phyloP scores from a whole-genome alignment of 2,888 invertebrate genomes.

The Sylvicola fuscatus region DNA sequence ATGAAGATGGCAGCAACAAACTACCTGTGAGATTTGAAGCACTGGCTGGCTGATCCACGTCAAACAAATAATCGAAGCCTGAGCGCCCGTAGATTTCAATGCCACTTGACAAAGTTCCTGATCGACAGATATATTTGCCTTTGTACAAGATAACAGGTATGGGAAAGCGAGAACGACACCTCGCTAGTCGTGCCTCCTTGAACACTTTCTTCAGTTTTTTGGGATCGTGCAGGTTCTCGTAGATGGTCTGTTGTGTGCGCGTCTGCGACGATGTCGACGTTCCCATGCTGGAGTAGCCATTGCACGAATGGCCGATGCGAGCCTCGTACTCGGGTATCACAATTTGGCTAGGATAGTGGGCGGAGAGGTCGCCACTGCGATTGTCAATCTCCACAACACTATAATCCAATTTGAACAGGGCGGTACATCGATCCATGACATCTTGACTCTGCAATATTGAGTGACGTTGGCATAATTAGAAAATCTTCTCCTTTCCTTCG shows the following conservation, averaged over 20 bases:
- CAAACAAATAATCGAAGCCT: constrained; percentile 31
- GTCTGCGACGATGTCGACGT: constrained; percentile 7
- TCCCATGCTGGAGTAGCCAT: too few relatives aligned
- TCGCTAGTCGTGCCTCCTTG: constrained; percentile 43
- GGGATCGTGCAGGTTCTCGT: constrained; percentile 34
- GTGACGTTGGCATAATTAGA: too few relatives aligned
- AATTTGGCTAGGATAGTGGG: constrained; percentile 41
- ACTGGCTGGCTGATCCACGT: constrained; percentile 8
- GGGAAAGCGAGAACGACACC: constrained; percentile 55
- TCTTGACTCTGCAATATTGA: constrained; percentile 3
- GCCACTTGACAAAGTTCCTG: constrained; percentile 50
- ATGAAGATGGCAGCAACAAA: too few relatives aligned
- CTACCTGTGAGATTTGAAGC: too few relatives aligned
- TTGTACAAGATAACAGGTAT: constrained; percentile 56
- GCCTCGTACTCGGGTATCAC: constrained; percentile 32
- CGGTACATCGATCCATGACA: constrained; percentile 35
- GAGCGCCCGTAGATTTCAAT: constrained; percentile 53
- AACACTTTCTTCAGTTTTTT: constrained; percentile 39
- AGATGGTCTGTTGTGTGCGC: constrained; percentile 28
- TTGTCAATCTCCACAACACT: constrained; percentile 34
- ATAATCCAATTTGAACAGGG: constrained; percentile 40
- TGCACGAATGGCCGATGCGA: constrained; percentile 5
- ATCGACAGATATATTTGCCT: constrained; percentile 51
- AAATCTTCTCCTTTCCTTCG: too few relatives aligned
- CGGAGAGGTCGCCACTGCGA: constrained; percentile 35